These are phyloP conservation scores for Pimephales promelas DNA, from an alignment of 2,113 vertebrate genomes.

Conservation along the genomic window DNA sequence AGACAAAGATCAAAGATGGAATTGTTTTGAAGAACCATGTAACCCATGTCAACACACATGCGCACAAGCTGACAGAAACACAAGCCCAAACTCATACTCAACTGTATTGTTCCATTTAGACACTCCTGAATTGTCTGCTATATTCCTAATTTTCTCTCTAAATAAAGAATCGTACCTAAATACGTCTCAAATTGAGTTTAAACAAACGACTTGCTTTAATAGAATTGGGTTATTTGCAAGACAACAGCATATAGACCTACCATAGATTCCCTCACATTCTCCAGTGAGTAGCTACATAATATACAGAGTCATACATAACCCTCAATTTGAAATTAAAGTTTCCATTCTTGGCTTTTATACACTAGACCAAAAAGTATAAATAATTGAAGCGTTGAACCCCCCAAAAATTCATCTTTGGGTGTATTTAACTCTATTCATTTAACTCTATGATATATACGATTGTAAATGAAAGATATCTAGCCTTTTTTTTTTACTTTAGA, in stretches of 20 bases:
- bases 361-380: not conserved
- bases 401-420: too few species aligned
- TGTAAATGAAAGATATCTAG: not conserved
- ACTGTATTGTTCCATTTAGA: not conserved
- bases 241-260: not conserved
- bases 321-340: not conserved
- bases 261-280: not conserved
- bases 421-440: not conserved
- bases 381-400: not conserved
- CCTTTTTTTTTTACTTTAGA: not conserved
- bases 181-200: not conserved
- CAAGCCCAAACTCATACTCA: not conserved
- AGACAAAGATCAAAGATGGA: conserved; percentile 55
- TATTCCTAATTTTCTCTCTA: not conserved
- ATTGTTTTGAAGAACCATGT: not conserved
- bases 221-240: not conserved
- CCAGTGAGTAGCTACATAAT: not conserved
- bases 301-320: not conserved
- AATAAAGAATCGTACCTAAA: not conserved
- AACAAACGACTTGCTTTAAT: not conserved
- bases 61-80: conserved; percentile 1
- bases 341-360: not conserved
- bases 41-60: not conserved
- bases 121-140: not conserved
- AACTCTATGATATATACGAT: not conserved